Conservation (phyloP, 2,797 vertebrate species). For the Limnodromus scolopaceus region DNA sequence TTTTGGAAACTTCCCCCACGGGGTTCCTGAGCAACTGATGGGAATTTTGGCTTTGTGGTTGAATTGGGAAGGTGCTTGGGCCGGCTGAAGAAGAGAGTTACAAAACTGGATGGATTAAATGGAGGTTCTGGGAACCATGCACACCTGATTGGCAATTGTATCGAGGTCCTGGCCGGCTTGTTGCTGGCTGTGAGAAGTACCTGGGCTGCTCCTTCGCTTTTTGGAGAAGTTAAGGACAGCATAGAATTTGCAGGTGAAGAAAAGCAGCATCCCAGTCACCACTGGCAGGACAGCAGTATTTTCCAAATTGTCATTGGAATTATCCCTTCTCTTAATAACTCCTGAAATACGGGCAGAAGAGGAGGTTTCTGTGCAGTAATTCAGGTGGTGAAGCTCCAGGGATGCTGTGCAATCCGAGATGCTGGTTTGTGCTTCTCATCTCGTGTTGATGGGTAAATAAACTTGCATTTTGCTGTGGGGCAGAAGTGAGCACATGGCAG, state of each 20-base stretch:
- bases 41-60: neutral
- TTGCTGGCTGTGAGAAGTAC: neutral
- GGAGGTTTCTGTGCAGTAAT: neutral
- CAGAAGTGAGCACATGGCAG: neutral
- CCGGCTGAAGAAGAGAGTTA: neutral
- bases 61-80: neutral
- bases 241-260: neutral
- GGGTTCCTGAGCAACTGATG: neutral
- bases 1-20: neutral
- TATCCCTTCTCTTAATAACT: neutral
- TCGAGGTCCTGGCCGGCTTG: neutral
- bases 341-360: neutral
- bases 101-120: neutral
- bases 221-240: neutral
- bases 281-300: neutral
- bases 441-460: neutral
- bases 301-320: neutral
- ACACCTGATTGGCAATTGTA: neutral
- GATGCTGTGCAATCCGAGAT: neutral
- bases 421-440: neutral
- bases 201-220: neutral
- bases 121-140: rapidly evolving
- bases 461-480: constrained; percentile 1
- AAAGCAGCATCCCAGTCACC: neutral
- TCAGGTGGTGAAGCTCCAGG: neutral